Base-by-base conservation (phyloP, 2,113 vertebrate genomes). In the Cervus canadensis region DNA sequence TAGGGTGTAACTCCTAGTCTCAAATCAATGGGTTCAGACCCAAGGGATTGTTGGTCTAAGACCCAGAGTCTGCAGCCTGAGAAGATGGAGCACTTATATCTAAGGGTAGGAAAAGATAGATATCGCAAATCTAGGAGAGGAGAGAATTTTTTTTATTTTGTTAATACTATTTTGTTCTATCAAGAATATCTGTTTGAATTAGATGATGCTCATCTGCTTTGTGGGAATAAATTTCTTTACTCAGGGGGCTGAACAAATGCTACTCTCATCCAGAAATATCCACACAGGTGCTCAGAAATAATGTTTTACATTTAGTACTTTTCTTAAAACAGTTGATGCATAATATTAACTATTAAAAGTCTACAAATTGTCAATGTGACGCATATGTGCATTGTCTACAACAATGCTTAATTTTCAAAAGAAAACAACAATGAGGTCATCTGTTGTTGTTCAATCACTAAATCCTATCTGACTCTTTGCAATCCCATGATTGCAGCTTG, bases 401-500 rank as follows among this genome's bases (percentile, higher is more conserved):
- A 26, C 23, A 13, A 43, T 76, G 71, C 11, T 76, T 74, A 43
- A 43, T 74, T 43, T 76, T 76, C 71, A 14, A 76, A 76, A 43
- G 36, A 76, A 76, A 43, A 76, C 36, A 43, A 74, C 36, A 74
- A 13, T 74, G 71, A 76, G 9, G 6, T 43, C 71, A 76, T 43
- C 33, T 71, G 33, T 36, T 71, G 64, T 36, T 36, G 33, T 36
- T 36, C 64, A 71, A 6, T 71, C 64, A 36, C 64, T 71, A 71
- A 71, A 71, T 71, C 64, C 17, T 71, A 17, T 71, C 64, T 67
- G 33, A 67, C 30, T 67, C 33, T 67, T n/a, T 21, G 33, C 33
- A 67, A 21, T 21, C 64, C 4, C 0, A 0, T 71, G 17, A 71
- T 71, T 17, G 9, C n/a, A 71, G n/a, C n/a, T 36, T 21, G 8